Base-by-base conservation (phyloP, 2,113 vertebrate species). In the Ancistrus triradiatus region DNA sequence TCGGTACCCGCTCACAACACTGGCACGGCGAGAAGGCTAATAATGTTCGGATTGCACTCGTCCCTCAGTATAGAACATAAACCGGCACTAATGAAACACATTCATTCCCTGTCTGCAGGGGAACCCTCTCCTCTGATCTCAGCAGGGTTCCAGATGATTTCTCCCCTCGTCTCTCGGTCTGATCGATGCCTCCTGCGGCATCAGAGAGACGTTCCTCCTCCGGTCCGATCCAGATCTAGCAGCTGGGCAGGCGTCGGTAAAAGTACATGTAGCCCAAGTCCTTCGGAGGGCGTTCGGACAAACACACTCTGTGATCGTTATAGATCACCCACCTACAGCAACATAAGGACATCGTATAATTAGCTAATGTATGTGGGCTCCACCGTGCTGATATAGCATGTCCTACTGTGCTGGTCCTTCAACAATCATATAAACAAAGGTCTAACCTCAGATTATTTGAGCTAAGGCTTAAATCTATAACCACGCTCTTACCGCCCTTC, bases 261-360 rank as follows among this genome's bases (percentile, higher is more conserved):
- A 98, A 97, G 87, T 98, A 99, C 81, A 99, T 84, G 86, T 98
- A 99, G 77, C 95, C 96, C 86, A 98, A 89, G 83, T 98, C 95
- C 87, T 93, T 97, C 46, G 96, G 95, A 81, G 94, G 95, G 74
- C 90, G 89, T 84, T 98, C 95, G 48, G 96, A 99, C 83, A 96
- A 91, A 90, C 92, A 94, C 59, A 99, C 95, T 88, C 88, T 97
- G 79, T 97, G 90, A 87, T 98, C 96, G 0, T 99, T 98, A 90
- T 94, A 98, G 86, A 99, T 97, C 78, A 97, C 90, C 96, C 96
- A 99, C 78, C 96, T 99, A 79, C 66, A 84, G n/a, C n/a, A 62
- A 10, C 18, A 11, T 15, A 9, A 21, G 58, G 7, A 15, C n/a
- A 31, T 31, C 15, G 1, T 8, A 24, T 13, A 2, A 24, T 37